These are phyloP conservation scores for Augochlora pura DNA, from an alignment of 1,140 invertebrate species.

Conservation along the genomic window DNA sequence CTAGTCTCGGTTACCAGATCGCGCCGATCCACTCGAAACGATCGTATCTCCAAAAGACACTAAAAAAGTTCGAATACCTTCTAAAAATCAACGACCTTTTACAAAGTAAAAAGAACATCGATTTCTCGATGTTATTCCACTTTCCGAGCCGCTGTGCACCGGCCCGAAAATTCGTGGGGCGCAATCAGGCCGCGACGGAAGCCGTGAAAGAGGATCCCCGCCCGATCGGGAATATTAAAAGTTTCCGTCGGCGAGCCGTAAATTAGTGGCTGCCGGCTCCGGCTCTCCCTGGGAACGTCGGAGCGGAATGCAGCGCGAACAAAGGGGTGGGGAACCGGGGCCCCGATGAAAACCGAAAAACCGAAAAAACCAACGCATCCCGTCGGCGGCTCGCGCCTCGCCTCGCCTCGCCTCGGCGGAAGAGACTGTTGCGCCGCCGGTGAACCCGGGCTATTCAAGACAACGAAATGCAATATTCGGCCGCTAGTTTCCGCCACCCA, in stretches of 20 bases:
- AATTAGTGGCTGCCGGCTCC: neutral
- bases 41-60: no score
- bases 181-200: neutral
- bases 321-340: neutral
- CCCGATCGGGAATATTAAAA: conserved; percentile 33
- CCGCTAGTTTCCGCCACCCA: neutral
- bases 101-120: no score
- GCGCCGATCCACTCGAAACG: no score
- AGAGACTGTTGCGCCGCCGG: neutral
- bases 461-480: conserved; percentile 9
- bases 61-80: no score
- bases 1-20: no score
- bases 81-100: no score
- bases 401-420: neutral
- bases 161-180: neutral
- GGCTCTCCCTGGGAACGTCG: neutral
- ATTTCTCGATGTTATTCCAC: no score
- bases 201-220: neutral
- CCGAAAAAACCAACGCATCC: neutral
- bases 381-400: neutral
- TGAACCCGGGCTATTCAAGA: neutral
- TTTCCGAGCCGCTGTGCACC: no score
- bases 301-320: neutral
- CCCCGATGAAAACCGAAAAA: conserved; percentile 11
- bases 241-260: neutral